Conservation (phyloP, 2,113 vertebrate species). For the Reinhardtius hippoglossoides region DNA sequence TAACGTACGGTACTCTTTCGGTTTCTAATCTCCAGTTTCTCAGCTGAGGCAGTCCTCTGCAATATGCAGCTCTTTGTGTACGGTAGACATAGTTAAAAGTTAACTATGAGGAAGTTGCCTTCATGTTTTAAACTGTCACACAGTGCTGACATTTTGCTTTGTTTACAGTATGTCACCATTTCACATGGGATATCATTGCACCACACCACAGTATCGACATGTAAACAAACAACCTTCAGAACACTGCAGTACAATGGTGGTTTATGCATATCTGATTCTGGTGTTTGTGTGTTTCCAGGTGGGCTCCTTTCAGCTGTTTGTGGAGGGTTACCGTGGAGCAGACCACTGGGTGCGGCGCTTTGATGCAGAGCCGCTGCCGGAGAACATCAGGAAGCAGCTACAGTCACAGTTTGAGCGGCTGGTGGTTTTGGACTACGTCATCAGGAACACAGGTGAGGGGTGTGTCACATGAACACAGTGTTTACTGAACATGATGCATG, state of each 20-base stretch:
- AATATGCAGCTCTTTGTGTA: neutral
- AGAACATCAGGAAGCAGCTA: constrained; percentile 96
- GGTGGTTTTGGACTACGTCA: constrained; percentile 95
- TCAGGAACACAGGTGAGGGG: constrained; percentile 92
- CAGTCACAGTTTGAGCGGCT: constrained; percentile 97
- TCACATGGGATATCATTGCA: neutral
- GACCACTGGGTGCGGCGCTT: constrained; percentile 97
- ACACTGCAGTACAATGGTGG: neutral
- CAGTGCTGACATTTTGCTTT: neutral
- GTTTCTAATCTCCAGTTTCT: neutral
- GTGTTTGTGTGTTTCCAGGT: constrained; percentile 80
- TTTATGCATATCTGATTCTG: neutral
- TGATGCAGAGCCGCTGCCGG: constrained; percentile 94
- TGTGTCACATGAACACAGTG: neutral
- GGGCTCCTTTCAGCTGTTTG: constrained; percentile 97
- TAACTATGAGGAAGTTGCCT: constrained; percentile 11
- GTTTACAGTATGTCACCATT: neutral
- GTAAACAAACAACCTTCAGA: neutral
- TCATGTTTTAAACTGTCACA: constrained; percentile 4
- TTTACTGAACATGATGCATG: neutral
- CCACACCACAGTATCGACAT: neutral
- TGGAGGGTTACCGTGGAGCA: constrained; percentile 95
- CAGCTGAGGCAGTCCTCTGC: neutral
- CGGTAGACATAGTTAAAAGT: neutral
- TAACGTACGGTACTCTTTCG: neutral